A percentile compares a stretch with the other conserved stretches of the same genome.
phyloP scores from a whole-genome alignment of 1,140 invertebrate genomes.

The Ostrea denselamellosa region DNA sequence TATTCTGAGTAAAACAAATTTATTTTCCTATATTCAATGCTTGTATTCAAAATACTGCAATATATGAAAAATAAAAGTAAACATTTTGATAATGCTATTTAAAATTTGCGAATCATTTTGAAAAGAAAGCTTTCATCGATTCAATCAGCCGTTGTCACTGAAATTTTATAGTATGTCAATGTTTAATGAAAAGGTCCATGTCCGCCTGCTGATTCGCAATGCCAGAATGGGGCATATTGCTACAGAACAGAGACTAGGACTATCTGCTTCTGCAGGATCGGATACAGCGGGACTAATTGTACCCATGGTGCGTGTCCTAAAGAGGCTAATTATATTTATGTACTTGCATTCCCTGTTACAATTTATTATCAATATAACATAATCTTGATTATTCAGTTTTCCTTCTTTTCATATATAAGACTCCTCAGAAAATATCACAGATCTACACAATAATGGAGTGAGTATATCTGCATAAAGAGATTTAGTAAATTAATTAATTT shows the following conservation, averaged over 20 bases:
- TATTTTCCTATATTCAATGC: no score
- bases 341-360: no score
- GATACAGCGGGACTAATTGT: background rate
- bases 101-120: no score
- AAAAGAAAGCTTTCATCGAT: no score
- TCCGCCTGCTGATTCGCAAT: background rate
- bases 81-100: no score
- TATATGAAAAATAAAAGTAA: no score
- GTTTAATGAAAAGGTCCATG: background rate
- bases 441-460: constrained; percentile 6
- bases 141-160: no score
- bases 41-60: no score
- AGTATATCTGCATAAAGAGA: background rate
- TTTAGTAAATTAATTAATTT: no score
- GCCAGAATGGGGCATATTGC: background rate
- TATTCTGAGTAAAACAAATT: no score
- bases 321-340: no score
- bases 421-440: background rate
- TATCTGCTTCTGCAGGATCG: background rate
- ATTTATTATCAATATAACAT: no score
- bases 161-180: background rate
- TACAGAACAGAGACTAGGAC: background rate
- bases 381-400: background rate
- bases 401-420: background rate
- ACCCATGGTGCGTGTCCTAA: background rate